These are phyloP conservation scores for Cyanoliseus patagonus DNA, from an alignment of 2,113 vertebrate species.

Conservation along the genomic window DNA sequence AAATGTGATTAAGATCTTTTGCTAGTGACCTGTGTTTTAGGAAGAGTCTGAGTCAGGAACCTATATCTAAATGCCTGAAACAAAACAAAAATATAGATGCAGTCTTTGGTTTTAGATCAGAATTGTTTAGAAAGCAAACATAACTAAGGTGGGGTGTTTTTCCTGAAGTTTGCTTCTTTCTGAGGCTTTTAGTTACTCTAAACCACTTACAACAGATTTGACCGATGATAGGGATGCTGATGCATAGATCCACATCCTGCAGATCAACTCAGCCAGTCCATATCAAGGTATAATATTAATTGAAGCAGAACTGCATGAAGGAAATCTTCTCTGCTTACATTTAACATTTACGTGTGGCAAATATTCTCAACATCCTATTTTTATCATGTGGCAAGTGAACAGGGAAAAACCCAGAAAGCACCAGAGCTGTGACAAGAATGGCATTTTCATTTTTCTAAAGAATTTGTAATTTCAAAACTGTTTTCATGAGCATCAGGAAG, in stretches of 20 bases:
- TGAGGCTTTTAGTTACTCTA: background rate
- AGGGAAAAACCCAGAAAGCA: background rate
- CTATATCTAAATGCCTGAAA: background rate
- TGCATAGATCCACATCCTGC: background rate
- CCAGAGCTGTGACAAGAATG: constrained; percentile 10
- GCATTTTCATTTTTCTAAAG: constrained; percentile 34
- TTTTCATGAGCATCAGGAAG: constrained; percentile 34
- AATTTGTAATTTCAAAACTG: constrained; percentile 27
- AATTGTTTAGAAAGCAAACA: background rate
- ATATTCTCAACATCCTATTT: background rate
- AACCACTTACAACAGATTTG: background rate
- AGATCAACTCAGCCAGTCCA: background rate
- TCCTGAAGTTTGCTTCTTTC: background rate
- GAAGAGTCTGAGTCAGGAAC: background rate
- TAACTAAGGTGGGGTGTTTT: background rate
- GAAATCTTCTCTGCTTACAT: background rate
- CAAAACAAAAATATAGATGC: background rate
- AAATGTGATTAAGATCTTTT: background rate
- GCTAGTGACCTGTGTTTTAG: background rate
- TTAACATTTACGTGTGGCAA: background rate
- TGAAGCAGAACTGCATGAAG: background rate
- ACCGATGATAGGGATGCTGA: background rate
- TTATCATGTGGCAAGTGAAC: background rate
- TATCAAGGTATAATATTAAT: background rate
- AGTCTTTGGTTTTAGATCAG: background rate